Evolutionary conservation across 2,797 vertebrate species (phyloP), one percentile per base, ranked within the genome.

Genomic region (Acropternis orthonyx): DNA sequence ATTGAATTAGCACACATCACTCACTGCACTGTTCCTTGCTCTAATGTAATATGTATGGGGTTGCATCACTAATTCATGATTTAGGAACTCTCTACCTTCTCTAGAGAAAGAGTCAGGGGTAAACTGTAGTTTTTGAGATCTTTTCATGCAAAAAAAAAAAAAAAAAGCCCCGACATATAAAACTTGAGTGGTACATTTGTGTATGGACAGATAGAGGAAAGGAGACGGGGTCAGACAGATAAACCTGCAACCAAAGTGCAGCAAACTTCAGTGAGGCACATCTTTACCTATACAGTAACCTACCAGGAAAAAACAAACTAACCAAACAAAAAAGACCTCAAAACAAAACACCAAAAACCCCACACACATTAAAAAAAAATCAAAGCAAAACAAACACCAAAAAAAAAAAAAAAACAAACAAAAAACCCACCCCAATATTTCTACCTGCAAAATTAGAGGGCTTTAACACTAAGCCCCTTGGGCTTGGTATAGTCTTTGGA

Each of bases 61-160:
- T 34, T 73, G 73, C 82, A 93, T 93, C 66, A 86, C 48, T 94
- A 91, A 96, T 88, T 93, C 36, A 88, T 73, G 43, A 52, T 17
- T 80, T 43, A 89, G 83, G 72, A 93, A 78, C 46, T 44, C 61
- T 92, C 58, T 63, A 8, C 69, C 58, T 86, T 88, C 59, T 84
- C 55, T 41, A 34, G 19, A 58, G 39, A 27, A 85, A 71, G 37
- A 55, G 21, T 41, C 19, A 36, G 32, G 34, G 18, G 32, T 43
- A 80, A 92, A 62, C 24, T 39, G 22, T 11, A 58, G 20, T 0
- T 83, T 75, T 81, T 58, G 3, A 1, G 49, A 44, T 24, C 18
- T 75, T 58, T 46, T 43, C 5, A 43, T 6, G 16, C 7, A 24
- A 55, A 75, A 46, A 39, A 19, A 27, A 54, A 61, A 67, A 43